Percentiles rank a stretch among this genome's conserved stretches.
Conservation (phyloP, 2,113 vertebrate species). For the Tricholaema leucomelas region DNA sequence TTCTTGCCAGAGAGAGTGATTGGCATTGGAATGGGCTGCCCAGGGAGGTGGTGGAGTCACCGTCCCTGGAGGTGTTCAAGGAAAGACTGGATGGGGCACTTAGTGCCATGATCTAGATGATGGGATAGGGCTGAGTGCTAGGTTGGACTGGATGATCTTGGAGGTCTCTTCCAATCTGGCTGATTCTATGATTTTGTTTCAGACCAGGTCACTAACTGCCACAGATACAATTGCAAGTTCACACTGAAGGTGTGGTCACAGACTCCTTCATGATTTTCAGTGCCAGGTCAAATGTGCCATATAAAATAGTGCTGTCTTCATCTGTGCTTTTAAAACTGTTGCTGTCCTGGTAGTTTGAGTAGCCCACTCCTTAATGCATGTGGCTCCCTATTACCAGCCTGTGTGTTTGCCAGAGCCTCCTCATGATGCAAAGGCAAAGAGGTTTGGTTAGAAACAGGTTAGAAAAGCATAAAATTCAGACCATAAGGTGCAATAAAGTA, state of each 20-base stretch:
- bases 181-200: too few relatives aligned
- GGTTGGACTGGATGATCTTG: too few relatives aligned
- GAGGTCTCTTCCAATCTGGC: too few relatives aligned
- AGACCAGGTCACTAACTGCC: neutral
- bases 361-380: neutral
- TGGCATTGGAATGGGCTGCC: too few relatives aligned
- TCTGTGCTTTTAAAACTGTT: rapidly evolving
- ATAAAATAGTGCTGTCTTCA: neutral
- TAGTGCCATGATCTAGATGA: too few relatives aligned
- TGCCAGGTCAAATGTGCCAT: neutral
- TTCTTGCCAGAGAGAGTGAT: too few relatives aligned
- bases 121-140: too few relatives aligned
- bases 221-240: neutral
- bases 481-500: neutral
- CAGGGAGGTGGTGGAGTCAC: too few relatives aligned
- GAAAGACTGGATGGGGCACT: too few relatives aligned
- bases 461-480: neutral
- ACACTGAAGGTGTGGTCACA: neutral
- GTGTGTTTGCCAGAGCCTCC: neutral
- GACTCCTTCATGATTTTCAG: neutral
- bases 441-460: neutral
- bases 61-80: too few relatives aligned
- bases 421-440: neutral
- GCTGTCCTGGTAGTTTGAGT: neutral
- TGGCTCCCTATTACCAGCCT: neutral